A percentile compares a stretch with the other conserved stretches of the same genome.
phyloP scores from a whole-genome alignment of 2,888 invertebrate species.

The Cataglyphis livida region DNA sequence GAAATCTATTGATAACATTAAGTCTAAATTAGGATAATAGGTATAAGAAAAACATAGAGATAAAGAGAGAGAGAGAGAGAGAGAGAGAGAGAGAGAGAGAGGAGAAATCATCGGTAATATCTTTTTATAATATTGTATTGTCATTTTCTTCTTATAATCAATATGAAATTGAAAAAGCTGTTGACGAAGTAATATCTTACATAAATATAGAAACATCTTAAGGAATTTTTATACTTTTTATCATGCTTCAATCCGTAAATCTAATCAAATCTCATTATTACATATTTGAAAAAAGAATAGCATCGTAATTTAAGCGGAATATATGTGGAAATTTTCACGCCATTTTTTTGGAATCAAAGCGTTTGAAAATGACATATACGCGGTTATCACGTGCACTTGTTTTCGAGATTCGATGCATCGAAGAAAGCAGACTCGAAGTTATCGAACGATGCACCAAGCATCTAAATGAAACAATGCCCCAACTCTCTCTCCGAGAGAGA shows the following conservation, averaged over 20 bases:
- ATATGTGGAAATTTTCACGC: not conserved
- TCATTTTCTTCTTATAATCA: not conserved
- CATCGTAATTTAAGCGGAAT: not conserved
- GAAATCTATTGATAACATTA: not conserved
- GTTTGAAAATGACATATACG: too few species aligned
- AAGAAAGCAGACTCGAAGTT: slow-evolving; percentile 43
- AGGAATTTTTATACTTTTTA: not conserved
- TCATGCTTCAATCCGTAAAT: not conserved
- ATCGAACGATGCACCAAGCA: slow-evolving; percentile 61
- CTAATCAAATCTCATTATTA: not conserved
- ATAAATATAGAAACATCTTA: too few species aligned
- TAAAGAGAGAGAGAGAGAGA: not conserved
- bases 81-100: too few species aligned
- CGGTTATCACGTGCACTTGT: too few species aligned
- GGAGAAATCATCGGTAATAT: not conserved
- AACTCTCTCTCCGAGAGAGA: not conserved
- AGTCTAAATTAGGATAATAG: not conserved
- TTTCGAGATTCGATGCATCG: too few species aligned
- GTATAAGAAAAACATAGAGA: not conserved
- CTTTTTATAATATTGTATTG: not conserved
- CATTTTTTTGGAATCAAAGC: not conserved
- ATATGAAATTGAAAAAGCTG: not conserved
- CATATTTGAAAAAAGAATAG: not conserved
- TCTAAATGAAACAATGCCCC: not conserved
- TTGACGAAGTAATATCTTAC: not conserved